Base-by-base conservation (phyloP, 2,797 vertebrate species). In the Phalloptychus januarius region DNA sequence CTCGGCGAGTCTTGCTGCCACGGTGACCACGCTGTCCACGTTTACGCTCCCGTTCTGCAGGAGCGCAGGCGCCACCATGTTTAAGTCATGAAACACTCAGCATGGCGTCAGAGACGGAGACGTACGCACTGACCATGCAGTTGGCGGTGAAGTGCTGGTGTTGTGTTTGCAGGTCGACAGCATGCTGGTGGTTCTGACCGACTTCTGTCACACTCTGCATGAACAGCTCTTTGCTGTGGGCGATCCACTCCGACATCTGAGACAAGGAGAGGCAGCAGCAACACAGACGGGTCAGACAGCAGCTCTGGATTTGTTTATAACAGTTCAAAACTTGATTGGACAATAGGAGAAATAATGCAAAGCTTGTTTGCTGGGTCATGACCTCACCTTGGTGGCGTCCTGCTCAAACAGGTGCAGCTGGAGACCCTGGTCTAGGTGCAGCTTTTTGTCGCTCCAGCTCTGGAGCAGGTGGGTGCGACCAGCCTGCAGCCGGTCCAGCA, bases 121-220 rank as follows among this genome's bases (percentile, higher is more conserved):
- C 4, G 18, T 5, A 3, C 42, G 63, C 2, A 76, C 91, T 63
- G 18, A 99, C 98, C 98, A 99, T 98, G 86, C 97, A 98, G 93
- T 99, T 99, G 96, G 98, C 98, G 82, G 98, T 98, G 78, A 99
- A 99, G 94, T 99, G 98, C 92, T 98, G 98, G 94, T 99, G 98
- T 88, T 99, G 98, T 0, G 96, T 97, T 92, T 99, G 98, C 42
- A 99, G 97, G 93, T 99, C 98, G 0, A 97, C 88, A 54, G 97
- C 96, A 0, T 99, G 97, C 82, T 98, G 97, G 92, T 97, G 97
- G 94, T 96, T 98, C 92, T 98, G 96, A 1, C 98, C 98, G 0
- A 99, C 98, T 89, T 99, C 98, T 0, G 96, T 97, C 91, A 98
- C 96, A 79, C 97, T 97, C 95, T 99, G 98, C 33, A 97, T 85